Conservation (phyloP, 30 jellyfish, hydroid and myxozoan species). For the Aurelia aurita complex sp. Pacific region DNA sequence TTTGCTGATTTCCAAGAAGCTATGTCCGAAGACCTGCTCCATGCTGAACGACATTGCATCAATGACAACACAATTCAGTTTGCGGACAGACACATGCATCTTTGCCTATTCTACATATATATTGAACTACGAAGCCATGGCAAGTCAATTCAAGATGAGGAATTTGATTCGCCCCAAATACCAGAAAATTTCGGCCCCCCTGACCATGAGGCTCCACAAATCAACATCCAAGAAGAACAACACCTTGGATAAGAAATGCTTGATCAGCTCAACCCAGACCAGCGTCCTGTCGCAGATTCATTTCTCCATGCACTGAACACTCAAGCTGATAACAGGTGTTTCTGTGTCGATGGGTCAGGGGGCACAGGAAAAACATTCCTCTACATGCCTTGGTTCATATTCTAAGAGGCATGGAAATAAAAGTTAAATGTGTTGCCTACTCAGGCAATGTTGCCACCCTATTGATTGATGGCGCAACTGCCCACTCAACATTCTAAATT, state of each 20-base stretch:
- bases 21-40: constrained; percentile 23
- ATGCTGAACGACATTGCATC: not conserved
- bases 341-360: constrained; percentile 23
- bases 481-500: constrained; percentile 16
- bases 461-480: constrained; percentile 45
- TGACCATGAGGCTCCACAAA: not conserved
- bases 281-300: constrained; percentile 18
- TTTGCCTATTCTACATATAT: constrained; percentile 8
- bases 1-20: constrained; percentile 18
- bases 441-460: constrained; percentile 33
- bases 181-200: constrained; percentile 24
- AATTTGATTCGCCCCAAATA: constrained; percentile 35
- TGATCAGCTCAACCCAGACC: constrained; percentile 20
- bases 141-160: constrained; percentile 37
- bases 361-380: constrained; percentile 66
- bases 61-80: not conserved
- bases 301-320: constrained; percentile 23
- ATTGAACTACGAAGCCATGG: constrained; percentile 27
- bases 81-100: constrained; percentile 8
- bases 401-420: constrained; percentile 1
- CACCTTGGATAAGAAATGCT: constrained; percentile 32
- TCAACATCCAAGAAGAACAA: constrained; percentile 1
- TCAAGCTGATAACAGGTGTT: not conserved
- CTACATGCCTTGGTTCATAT: constrained; percentile 1
- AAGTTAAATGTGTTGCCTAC: constrained; percentile 20